Evolutionary conservation across 2,888 invertebrate genomes (phyloP).

Genomic region (Kuschelorhynchus macadamiae): DNA sequence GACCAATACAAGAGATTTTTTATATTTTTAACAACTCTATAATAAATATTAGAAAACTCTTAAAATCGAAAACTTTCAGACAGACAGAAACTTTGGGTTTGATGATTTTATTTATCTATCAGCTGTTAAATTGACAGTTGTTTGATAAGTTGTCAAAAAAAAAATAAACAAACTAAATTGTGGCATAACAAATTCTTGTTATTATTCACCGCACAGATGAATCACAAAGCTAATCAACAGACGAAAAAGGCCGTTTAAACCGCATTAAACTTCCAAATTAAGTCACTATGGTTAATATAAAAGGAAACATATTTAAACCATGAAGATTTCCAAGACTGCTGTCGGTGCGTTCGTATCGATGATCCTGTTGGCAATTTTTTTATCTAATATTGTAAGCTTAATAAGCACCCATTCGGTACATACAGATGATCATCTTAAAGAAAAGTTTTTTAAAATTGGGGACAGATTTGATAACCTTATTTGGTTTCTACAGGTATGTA

Average conservation of each 20-base stretch:
- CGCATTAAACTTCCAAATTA: not conserved
- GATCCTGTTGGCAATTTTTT: conserved; percentile 76
- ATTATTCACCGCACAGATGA: too few relatives aligned
- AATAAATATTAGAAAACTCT: too few relatives aligned
- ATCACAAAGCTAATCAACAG: too few relatives aligned
- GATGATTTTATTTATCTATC: too few relatives aligned
- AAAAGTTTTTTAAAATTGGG: conserved; percentile 70
- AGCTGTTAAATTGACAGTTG: too few relatives aligned
- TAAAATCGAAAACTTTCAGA: too few relatives aligned
- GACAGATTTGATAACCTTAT: conserved; percentile 75
- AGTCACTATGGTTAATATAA: conserved; percentile 36
- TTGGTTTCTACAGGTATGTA: conserved; percentile 83
- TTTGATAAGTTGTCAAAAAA: too few relatives aligned
- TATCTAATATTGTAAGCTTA: conserved; percentile 79
- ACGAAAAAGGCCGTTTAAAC: not conserved
- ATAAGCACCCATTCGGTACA: conserved; percentile 73
- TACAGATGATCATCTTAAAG: conserved; percentile 52
- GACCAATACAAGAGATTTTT: too few relatives aligned
- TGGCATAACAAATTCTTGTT: too few relatives aligned
- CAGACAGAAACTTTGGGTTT: too few relatives aligned
- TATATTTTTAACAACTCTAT: too few relatives aligned
- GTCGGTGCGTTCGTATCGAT: conserved; percentile 75
- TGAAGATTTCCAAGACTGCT: conserved; percentile 78
- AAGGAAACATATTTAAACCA: conserved; percentile 58
- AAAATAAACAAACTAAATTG: too few relatives aligned